These are phyloP conservation scores for Kryptopterus vitreolus DNA, from an alignment of 2,797 vertebrate genomes.

Conservation along the genomic window DNA sequence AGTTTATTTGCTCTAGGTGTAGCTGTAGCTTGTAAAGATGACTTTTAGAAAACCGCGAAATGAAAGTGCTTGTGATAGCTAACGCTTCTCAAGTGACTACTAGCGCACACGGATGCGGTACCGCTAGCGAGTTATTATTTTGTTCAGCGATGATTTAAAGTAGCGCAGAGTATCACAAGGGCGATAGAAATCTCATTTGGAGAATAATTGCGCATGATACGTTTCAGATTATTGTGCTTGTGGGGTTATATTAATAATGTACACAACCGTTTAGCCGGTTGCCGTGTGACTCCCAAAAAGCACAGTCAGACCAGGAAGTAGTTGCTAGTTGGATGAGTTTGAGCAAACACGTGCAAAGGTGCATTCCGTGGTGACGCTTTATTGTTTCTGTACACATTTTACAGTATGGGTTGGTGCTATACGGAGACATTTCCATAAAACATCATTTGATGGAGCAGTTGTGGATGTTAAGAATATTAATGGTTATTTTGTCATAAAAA, in stretches of 20 bases:
- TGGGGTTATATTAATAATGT: not conserved
- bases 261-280: conserved; percentile 13
- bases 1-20: not conserved
- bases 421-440: not conserved
- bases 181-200: not conserved
- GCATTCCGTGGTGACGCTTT: conserved; percentile 16
- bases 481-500: not conserved
- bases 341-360: conserved; percentile 57
- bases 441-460: not conserved
- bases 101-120: not conserved
- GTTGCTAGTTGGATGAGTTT: conserved; percentile 43
- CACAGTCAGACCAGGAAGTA: conserved; percentile 60
- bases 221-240: not conserved
- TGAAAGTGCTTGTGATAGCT: conserved; percentile 33
- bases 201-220: not conserved
- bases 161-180: not conserved
- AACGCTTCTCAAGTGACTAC: not conserved
- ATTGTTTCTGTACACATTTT: not conserved
- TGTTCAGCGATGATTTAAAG: not conserved
- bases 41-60: not conserved
- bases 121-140: not conserved
- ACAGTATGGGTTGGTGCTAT: not conserved
- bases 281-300: conserved; percentile 34
- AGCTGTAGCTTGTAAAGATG: too few species aligned
- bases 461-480: not conserved